phyloP scores from a whole-genome alignment of 2,113 vertebrate species.

The Condylura cristata region DNA sequence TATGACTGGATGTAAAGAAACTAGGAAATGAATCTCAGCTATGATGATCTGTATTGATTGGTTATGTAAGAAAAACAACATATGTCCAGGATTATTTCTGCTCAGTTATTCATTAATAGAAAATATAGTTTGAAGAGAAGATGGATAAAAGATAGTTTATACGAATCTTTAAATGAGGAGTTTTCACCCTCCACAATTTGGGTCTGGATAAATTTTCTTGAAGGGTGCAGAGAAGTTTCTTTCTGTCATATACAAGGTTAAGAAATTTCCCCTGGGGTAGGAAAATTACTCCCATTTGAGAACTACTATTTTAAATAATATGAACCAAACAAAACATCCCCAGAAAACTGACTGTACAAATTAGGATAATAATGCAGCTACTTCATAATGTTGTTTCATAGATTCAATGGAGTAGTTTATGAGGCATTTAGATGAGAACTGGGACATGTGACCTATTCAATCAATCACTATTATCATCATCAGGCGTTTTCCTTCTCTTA shows the following conservation, averaged over 20 bases:
- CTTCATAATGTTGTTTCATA: background rate
- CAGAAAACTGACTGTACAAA: background rate
- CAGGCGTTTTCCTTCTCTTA: background rate
- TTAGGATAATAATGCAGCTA: background rate
- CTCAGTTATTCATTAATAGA: background rate
- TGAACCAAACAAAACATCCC: background rate
- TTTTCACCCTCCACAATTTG: background rate
- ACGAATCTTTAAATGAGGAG: background rate
- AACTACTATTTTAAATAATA: background rate
- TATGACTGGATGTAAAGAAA: background rate
- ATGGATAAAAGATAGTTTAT: background rate
- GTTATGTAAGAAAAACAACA: background rate
- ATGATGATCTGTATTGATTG: background rate
- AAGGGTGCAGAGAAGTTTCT: background rate
- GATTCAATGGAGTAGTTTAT: background rate
- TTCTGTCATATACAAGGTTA: too few relatives aligned
- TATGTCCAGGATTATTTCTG: background rate
- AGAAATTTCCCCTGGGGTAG: too few relatives aligned
- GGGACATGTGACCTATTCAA: background rate
- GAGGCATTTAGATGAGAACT: background rate
- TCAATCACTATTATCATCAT: background rate
- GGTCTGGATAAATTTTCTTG: background rate
- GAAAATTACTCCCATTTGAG: background rate
- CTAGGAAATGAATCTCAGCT: background rate
- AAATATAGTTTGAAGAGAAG: background rate